These are phyloP conservation scores for Saccopteryx leptura DNA, from an alignment of 2,113 vertebrate genomes.

Conservation along the genomic window DNA sequence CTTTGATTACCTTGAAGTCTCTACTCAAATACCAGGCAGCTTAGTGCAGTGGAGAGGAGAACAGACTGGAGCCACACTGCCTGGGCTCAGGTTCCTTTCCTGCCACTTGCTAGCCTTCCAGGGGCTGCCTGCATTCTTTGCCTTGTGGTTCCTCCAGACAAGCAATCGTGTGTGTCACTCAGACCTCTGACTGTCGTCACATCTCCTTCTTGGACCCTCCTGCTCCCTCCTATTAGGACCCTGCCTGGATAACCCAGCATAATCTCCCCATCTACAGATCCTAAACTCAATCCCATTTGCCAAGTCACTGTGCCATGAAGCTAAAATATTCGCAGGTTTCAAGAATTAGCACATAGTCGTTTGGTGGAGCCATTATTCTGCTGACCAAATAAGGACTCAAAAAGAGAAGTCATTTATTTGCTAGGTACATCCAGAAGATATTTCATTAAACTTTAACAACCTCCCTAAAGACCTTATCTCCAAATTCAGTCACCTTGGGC, in stretches of 20 bases:
- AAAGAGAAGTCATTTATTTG: background rate
- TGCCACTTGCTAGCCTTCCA: background rate
- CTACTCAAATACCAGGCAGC: background rate
- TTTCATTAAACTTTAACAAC: background rate
- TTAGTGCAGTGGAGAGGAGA: background rate
- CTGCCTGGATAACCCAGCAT: no score
- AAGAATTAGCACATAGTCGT: background rate
- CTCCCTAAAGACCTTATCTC: background rate
- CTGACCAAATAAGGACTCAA: background rate
- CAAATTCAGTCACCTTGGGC: background rate
- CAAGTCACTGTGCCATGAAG: background rate
- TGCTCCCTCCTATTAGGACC: background rate
- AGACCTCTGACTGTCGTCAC: fast-evolving
- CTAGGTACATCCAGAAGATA: background rate
- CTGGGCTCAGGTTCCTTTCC: background rate
- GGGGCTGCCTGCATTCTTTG: background rate
- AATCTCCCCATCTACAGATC: background rate
- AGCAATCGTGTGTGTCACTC: fast-evolving
- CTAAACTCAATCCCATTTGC: background rate
- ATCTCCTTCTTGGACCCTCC: background rate
- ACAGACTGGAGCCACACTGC: background rate
- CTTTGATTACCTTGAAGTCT: background rate
- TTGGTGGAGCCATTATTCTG: background rate
- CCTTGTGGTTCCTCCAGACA: background rate
- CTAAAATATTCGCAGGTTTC: background rate